Conservation (phyloP, 2,888 invertebrate genomes). For the Catocala sponsa region DNA sequence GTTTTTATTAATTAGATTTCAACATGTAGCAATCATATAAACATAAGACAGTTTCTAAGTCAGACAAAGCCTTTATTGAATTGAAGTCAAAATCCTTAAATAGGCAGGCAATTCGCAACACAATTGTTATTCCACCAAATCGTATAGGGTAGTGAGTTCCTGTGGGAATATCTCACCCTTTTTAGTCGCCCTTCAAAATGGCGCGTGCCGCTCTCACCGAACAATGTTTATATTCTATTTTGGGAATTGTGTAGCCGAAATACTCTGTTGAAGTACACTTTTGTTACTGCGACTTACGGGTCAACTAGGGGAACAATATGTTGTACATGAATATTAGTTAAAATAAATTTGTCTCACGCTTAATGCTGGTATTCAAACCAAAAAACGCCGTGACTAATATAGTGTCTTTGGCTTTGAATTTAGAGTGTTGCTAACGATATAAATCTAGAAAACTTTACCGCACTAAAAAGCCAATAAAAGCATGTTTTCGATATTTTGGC, state of each 20-base stretch:
- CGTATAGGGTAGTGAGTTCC: conserved; percentile 43
- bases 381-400: too few relatives aligned
- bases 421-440: too few relatives aligned
- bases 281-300: conserved; percentile 6
- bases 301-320: conserved; percentile 10
- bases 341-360: too few relatives aligned
- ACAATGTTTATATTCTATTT: conserved; percentile 36
- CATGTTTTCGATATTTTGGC: too few relatives aligned
- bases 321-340: conserved; percentile 9
- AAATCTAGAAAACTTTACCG: too few relatives aligned
- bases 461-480: too few relatives aligned
- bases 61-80: too few relatives aligned
- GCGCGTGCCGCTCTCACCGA: conserved; percentile 47
- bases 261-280: conserved; percentile 6
- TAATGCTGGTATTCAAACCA: too few relatives aligned
- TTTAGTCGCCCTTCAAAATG: conserved; percentile 36
- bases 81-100: conserved; percentile 3
- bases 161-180: conserved; percentile 51
- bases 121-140: conserved; percentile 26
- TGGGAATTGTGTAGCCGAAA: conserved; percentile 17
- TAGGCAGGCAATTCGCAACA: conserved; percentile 17
- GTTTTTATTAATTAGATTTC: too few relatives aligned
- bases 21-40: too few relatives aligned
- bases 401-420: too few relatives aligned
- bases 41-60: too few relatives aligned